Conservation (phyloP, 2,113 vertebrate species). For the Vulpes ferrilata region DNA sequence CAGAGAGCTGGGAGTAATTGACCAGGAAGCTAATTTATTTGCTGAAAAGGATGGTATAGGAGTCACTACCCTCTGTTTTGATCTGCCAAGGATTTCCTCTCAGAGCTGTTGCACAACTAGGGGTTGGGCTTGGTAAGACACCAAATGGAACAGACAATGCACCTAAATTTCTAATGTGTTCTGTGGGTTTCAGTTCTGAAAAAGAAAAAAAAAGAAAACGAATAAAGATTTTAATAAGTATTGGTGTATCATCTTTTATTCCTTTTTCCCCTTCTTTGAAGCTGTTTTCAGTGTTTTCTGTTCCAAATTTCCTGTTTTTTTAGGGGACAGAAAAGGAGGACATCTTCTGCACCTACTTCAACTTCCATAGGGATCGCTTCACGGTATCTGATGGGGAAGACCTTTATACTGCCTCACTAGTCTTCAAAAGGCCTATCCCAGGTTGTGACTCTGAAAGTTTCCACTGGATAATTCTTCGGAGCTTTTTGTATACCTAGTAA, state of each 20-base stretch:
- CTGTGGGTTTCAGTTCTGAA: conserved; percentile 80
- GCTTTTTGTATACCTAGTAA: neutral
- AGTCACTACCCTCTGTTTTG: conserved; percentile 35
- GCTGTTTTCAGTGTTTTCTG: neutral
- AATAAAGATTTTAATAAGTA: conserved; percentile 90
- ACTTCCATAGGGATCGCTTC: neutral
- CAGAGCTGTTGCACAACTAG: conserved; percentile 78
- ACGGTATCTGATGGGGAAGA: neutral
- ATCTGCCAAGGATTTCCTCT: conserved; percentile 75
- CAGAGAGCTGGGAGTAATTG: conserved; percentile 68
- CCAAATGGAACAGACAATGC: conserved; percentile 28
- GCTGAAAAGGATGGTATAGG: conserved; percentile 72
- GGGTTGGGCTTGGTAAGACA: conserved; percentile 77
- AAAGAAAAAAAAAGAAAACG: conserved; percentile 83
- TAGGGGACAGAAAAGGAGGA: neutral
- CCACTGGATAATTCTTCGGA: neutral
- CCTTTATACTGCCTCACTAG: neutral
- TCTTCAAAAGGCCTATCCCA: neutral
- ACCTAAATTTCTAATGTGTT: conserved; percentile 81
- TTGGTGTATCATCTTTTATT: conserved; percentile 59
- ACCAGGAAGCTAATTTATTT: conserved; percentile 87
- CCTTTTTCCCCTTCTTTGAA: neutral
- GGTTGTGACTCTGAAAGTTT: neutral
- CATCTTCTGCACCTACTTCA: neutral
- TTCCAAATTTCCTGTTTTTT: neutral